Conservation (phyloP, 2,888 invertebrate species). For the Noctua janthe region DNA sequence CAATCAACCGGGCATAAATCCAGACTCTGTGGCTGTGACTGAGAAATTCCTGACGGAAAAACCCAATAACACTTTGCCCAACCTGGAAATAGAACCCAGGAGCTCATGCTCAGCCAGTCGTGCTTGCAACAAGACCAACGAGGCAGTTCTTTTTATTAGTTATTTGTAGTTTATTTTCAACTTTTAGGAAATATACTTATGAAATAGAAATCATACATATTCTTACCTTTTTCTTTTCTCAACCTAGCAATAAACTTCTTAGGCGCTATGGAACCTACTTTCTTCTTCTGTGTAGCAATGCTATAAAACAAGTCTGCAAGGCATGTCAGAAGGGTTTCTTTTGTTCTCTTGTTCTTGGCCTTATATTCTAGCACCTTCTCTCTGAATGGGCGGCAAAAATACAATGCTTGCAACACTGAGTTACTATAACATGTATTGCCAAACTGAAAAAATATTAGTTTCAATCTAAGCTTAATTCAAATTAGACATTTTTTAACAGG, state of each 20-base stretch:
- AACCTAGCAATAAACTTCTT: constrained; percentile 99
- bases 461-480: background rate
- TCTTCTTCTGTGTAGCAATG: constrained; percentile 99
- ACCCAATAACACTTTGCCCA: no score
- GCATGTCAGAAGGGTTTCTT: constrained; percentile 99
- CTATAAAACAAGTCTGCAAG: constrained; percentile 99
- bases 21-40: no score
- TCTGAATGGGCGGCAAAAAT: constrained; percentile 99
- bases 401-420: constrained; percentile 99
- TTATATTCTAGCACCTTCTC: constrained; percentile 99
- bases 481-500: background rate
- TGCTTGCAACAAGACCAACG: background rate
- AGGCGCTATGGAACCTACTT: constrained; percentile 99
- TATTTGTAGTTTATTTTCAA: background rate
- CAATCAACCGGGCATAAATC: no score
- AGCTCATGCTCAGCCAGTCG: no score
- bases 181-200: background rate
- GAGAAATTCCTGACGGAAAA: no score
- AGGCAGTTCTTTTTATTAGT: no score
- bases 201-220: background rate
- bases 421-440: constrained; percentile 99
- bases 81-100: no score
- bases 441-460: constrained; percentile 92
- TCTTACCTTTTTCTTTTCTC: constrained; percentile 98
- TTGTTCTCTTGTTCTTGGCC: constrained; percentile 98